A percentile compares a stretch with the other conserved stretches of the same genome.
Conservation (phyloP, 2,113 vertebrate genomes). For the Brachirus orientalis region DNA sequence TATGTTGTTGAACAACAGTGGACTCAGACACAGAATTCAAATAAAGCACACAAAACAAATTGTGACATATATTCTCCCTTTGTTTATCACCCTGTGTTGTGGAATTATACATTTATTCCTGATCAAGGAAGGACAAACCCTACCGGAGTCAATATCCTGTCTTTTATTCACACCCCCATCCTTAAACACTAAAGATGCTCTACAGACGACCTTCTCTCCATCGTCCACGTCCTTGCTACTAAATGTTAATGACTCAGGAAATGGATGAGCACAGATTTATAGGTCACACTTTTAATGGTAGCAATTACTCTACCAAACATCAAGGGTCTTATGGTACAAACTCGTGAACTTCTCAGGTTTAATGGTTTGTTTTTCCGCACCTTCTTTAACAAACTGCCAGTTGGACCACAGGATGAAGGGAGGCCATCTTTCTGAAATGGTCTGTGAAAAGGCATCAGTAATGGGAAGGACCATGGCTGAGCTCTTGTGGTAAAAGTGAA, state of each 20-base stretch:
- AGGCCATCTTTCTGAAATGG: conserved; percentile 48
- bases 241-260: conserved; percentile 58
- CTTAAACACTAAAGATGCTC: conserved; percentile 29
- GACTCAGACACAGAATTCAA: no score
- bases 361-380: conserved; percentile 3
- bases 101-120: no score
- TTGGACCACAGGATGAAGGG: conserved; percentile 19
- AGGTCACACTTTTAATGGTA: conserved; percentile 48
- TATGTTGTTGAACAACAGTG: no score
- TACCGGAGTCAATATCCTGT: no score
- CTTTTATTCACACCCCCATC: background rate
- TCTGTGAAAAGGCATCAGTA: conserved; percentile 60
- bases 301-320: conserved; percentile 51
- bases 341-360: conserved; percentile 15
- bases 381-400: conserved; percentile 13
- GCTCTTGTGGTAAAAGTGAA: conserved; percentile 47
- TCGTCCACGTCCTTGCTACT: conserved; percentile 29
- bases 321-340: conserved; percentile 11
- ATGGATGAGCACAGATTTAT: conserved; percentile 55
- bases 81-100: no score
- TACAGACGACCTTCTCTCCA: conserved; percentile 60
- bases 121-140: no score
- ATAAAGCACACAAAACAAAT: no score
- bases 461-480: conserved; percentile 42
- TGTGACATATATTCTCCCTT: no score